Evolutionary conservation across 2,888 invertebrate genomes (phyloP).

Genomic region (Mactromeris polynyma): DNA sequence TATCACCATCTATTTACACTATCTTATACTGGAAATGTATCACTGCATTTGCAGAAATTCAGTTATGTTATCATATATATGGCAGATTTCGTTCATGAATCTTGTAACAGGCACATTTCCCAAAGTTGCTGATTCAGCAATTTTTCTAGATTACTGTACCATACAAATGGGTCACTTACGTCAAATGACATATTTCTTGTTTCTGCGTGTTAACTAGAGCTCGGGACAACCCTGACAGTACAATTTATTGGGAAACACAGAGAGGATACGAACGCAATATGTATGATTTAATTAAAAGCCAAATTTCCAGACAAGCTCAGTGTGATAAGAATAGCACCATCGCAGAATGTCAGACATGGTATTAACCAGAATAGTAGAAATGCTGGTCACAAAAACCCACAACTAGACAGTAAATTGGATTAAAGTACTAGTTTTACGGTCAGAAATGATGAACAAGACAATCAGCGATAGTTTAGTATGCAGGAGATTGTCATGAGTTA

Average conservation of each 20-base stretch:
- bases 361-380: background rate
- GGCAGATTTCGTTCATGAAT: background rate
- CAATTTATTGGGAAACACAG: background rate
- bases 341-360: background rate
- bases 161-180: background rate
- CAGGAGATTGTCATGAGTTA: no score
- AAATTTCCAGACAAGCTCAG: background rate
- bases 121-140: background rate
- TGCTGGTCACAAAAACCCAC: background rate
- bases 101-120: background rate
- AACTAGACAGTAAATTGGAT: conserved; percentile 6
- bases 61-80: background rate
- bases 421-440: background rate
- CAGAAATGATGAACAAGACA: conserved; percentile 5
- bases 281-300: conserved; percentile 1
- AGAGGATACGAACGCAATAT: background rate
- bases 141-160: background rate
- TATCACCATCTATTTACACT: background rate
- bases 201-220: background rate
- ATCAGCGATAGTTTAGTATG: background rate
- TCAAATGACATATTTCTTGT: background rate
- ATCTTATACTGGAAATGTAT: background rate
- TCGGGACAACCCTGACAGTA: background rate
- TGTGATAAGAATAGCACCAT: conserved; percentile 1
- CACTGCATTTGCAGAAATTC: background rate